phyloP scores from a whole-genome alignment of 2,888 invertebrate species.

The Plagodis dolabraria region DNA sequence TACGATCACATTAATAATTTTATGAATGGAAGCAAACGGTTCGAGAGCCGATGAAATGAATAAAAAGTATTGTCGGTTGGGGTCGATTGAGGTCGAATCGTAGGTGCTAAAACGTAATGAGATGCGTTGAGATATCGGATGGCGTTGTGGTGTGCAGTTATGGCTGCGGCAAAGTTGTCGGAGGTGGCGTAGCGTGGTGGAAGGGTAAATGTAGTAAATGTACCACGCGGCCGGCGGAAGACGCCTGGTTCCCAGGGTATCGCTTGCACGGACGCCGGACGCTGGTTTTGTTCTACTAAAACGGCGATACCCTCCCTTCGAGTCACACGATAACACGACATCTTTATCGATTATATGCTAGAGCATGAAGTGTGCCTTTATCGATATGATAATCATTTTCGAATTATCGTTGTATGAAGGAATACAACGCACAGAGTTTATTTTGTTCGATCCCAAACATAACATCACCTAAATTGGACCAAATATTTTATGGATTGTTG shows the following conservation, averaged over 20 bases:
- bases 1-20: constrained; percentile 85
- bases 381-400: constrained; percentile 24
- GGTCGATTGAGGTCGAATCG: constrained; percentile 71
- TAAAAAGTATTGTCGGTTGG: constrained; percentile 64
- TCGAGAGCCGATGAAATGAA: constrained; percentile 76
- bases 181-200: constrained; percentile 49
- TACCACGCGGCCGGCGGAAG: constrained; percentile 63
- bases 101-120: constrained; percentile 69
- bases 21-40: constrained; percentile 83
- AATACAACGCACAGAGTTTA: constrained; percentile 3
- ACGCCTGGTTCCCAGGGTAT: constrained; percentile 79
- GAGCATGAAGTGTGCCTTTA: constrained; percentile 9
- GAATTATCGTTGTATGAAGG: too few relatives aligned
- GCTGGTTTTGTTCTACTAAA: constrained; percentile 52
- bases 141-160: constrained; percentile 46
- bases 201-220: constrained; percentile 54
- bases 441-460: too few relatives aligned
- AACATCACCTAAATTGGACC: too few relatives aligned
- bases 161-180: constrained; percentile 47
- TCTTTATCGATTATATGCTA: constrained; percentile 28
- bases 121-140: constrained; percentile 41
- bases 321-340: constrained; percentile 28
- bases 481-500: too few relatives aligned
- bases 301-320: constrained; percentile 34
- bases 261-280: constrained; percentile 79